A percentile compares a stretch with the other conserved stretches of the same genome.
phyloP scores from a whole-genome alignment of 2,797 vertebrate genomes.

The Leuciscus waleckii region DNA sequence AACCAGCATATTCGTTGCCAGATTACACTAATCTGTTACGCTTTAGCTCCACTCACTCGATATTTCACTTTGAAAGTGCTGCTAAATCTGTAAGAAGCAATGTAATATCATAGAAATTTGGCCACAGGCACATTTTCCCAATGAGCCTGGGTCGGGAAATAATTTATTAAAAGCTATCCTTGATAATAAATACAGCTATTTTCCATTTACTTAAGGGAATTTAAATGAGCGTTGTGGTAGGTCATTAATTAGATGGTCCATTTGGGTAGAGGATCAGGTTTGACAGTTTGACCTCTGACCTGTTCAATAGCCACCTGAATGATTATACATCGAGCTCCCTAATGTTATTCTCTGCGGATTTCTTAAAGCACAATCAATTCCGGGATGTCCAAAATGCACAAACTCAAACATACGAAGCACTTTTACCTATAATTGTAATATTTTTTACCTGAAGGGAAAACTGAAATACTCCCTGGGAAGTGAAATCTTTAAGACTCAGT shows the following conservation, averaged over 20 bases:
- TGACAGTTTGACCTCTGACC: constrained; percentile 56
- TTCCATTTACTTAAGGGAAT: constrained; percentile 18
- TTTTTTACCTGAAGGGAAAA: background rate
- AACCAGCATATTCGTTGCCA: background rate
- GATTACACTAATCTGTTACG: background rate
- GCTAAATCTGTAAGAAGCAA: background rate
- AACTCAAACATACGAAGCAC: background rate
- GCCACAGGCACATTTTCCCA: background rate
- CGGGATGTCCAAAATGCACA: constrained; percentile 9
- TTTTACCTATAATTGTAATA: background rate
- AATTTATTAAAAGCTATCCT: constrained; percentile 13
- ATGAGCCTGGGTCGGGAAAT: background rate
- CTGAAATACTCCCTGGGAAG: background rate
- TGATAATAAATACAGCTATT: constrained; percentile 21
- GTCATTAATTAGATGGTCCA: constrained; percentile 49
- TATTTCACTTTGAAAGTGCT: background rate
- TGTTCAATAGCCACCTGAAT: constrained; percentile 49
- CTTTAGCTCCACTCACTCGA: background rate
- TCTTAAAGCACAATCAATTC: constrained; percentile 39
- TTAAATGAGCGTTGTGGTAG: constrained; percentile 27
- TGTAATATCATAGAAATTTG: background rate
- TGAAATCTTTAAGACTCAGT: background rate
- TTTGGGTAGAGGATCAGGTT: constrained; percentile 30
- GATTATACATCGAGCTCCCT: constrained; percentile 43
- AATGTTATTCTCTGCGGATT: constrained; percentile 33